phyloP scores from a whole-genome alignment of 2,797 vertebrate species.

The Eurystomus glaucurus region DNA sequence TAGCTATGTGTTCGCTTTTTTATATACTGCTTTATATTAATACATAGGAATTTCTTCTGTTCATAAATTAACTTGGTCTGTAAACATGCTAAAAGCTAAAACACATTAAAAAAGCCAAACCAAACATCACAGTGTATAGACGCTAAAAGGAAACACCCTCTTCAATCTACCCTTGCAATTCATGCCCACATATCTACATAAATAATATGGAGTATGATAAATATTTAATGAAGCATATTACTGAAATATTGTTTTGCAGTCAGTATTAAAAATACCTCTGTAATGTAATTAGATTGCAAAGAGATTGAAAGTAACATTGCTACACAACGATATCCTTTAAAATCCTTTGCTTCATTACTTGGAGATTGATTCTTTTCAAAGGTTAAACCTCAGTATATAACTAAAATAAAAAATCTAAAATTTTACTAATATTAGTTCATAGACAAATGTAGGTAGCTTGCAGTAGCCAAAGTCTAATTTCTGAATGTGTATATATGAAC shows the following conservation, averaged over 20 bases:
- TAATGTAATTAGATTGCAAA: slow-evolving; percentile 45
- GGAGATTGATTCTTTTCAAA: slow-evolving; percentile 31
- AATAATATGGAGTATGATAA: slow-evolving; percentile 17
- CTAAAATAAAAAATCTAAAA: not conserved
- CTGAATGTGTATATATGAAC: not conserved
- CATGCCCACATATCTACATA: not conserved
- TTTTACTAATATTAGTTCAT: not conserved
- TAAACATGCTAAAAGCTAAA: slow-evolving; percentile 71
- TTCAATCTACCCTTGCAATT: slow-evolving; percentile 45
- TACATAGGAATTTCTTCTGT: slow-evolving; percentile 66
- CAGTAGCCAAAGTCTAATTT: not conserved
- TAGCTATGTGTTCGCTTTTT: not conserved
- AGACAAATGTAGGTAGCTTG: not conserved
- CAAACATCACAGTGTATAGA: slow-evolving; percentile 79
- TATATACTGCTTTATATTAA: not conserved
- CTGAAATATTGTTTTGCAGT: not conserved
- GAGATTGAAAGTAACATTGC: not conserved
- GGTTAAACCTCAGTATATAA: not conserved
- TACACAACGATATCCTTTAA: not conserved
- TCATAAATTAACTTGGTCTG: slow-evolving; percentile 68
- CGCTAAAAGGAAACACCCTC: slow-evolving; percentile 49
- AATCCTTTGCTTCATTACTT: slow-evolving; percentile 39
- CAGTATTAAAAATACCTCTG: slow-evolving; percentile 26
- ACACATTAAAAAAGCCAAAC: slow-evolving; percentile 22
- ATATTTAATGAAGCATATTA: not conserved